These are phyloP conservation scores for Chrysolina oricalcia DNA, from an alignment of 2,888 invertebrate genomes.

Conservation along the genomic window DNA sequence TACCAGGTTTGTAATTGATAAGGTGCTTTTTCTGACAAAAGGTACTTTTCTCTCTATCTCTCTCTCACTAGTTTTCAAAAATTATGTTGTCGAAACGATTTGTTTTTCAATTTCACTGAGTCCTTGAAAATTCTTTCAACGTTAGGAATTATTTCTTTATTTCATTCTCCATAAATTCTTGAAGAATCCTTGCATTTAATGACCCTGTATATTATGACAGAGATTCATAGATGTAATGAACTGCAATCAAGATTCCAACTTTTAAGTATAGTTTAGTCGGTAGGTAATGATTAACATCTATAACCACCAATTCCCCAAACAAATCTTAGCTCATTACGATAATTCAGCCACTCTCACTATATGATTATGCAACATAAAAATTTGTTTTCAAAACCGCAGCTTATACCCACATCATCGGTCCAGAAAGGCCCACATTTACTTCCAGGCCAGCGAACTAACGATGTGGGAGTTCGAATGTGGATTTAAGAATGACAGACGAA, in stretches of 20 bases:
- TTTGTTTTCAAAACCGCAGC: background rate
- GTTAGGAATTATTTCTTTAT: no score
- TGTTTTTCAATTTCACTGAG: no score
- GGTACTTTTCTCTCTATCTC: no score
- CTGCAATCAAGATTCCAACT: background rate
- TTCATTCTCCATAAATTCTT: no score
- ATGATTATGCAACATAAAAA: slow-evolving; percentile 11
- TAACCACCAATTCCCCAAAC: background rate
- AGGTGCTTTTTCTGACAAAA: no score
- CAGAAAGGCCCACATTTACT: background rate
- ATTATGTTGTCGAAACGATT: no score
- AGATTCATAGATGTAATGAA: background rate
- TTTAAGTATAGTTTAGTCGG: background rate
- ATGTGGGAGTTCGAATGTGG: slow-evolving; percentile 15
- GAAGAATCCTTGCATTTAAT: no score
- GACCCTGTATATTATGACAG: no score
- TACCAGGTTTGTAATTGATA: no score
- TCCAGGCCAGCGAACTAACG: slow-evolving; percentile 3
- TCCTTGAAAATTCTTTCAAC: no score
- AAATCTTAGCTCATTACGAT: background rate
- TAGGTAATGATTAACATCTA: background rate
- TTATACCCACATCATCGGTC: background rate
- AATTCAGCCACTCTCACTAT: background rate
- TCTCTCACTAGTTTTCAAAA: no score
- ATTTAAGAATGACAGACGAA: background rate